Conservation (phyloP, 2,113 vertebrate genomes). For the Chascanopsetta lugubris region DNA sequence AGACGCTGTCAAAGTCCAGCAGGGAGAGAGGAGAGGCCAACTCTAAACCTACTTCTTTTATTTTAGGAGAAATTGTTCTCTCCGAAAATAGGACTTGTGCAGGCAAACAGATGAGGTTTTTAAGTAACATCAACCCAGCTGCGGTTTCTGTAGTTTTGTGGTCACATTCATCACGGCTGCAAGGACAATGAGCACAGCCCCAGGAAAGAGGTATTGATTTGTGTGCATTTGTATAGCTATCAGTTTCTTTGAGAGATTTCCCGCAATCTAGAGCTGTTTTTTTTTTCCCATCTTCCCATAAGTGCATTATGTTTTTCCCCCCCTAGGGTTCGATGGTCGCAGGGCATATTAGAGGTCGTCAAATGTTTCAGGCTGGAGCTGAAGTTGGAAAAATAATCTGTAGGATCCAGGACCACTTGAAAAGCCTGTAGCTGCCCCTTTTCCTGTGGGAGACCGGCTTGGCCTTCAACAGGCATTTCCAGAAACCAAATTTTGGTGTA, state of each 20-base stretch:
- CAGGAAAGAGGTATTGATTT: conserved; percentile 67
- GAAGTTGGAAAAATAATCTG: background rate
- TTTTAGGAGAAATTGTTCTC: background rate
- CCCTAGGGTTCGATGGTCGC: background rate
- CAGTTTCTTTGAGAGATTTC: conserved; percentile 69
- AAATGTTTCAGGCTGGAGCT: conserved; percentile 20
- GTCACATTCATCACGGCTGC: conserved; percentile 37
- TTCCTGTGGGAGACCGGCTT: conserved; percentile 7
- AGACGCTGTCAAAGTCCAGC: conserved; percentile 37
- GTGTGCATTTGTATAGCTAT: conserved; percentile 57
- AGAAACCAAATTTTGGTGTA: conserved; percentile 1
- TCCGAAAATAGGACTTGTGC: conserved; percentile 27
- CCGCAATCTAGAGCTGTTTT: conserved; percentile 58
- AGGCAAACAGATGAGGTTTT: conserved; percentile 32
- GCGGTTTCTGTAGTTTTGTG: conserved; percentile 31
- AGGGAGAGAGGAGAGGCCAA: background rate
- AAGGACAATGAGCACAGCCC: conserved; percentile 37
- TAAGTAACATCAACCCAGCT: conserved; percentile 28
- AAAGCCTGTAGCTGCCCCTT: background rate
- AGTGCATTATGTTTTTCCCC: conserved; percentile 5
- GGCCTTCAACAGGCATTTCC: conserved; percentile 1
- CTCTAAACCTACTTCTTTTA: background rate
- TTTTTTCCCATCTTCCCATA: conserved; percentile 38
- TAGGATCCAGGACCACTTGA: background rate
- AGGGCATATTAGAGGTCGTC: conserved; percentile 2